These are phyloP conservation scores for Machaerirhynchus nigripectus DNA, from an alignment of 2,113 vertebrate species.

Conservation along the genomic window DNA sequence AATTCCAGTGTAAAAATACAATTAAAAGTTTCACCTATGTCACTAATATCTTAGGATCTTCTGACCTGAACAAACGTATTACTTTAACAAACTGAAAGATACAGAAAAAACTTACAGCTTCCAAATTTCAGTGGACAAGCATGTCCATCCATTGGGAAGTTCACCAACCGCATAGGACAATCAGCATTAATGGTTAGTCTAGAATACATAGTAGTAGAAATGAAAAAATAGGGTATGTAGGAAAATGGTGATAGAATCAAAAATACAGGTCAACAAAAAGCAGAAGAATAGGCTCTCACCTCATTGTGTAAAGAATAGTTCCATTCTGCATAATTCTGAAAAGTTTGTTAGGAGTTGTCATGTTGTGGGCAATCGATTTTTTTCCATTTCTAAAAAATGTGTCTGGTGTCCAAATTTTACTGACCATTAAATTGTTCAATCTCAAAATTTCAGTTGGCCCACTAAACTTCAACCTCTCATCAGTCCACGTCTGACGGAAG, in stretches of 20 bases:
- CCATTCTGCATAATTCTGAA: constrained; percentile 99
- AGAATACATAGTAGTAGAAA: constrained; percentile 18
- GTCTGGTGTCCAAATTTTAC: constrained; percentile 98
- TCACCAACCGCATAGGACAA: constrained; percentile 94
- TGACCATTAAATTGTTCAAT: constrained; percentile 97
- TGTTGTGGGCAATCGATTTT: constrained; percentile 95
- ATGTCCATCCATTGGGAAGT: constrained; percentile 98
- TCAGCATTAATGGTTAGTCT: constrained; percentile 96
- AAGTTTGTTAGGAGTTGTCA: constrained; percentile 96
- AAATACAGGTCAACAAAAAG: not conserved
- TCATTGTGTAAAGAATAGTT: constrained; percentile 98
- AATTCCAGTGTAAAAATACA: not conserved
- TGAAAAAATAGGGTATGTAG: not conserved
- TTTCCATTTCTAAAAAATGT: constrained; percentile 99
- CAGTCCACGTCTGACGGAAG: constrained; percentile 96
- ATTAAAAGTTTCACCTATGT: not conserved
- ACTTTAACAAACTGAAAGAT: not conserved
- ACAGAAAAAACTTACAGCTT: constrained; percentile 87
- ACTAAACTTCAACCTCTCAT: constrained; percentile 88
- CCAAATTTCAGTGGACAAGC: constrained; percentile 97
- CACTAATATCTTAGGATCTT: not conserved
- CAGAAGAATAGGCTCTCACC: constrained; percentile 69
- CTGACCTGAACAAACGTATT: not conserved
- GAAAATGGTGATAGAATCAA: not conserved
- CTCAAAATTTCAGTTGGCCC: constrained; percentile 91